Conservation (phyloP, 35 echinoderm and acorn worm species). For the Apostichopus japonicus region DNA sequence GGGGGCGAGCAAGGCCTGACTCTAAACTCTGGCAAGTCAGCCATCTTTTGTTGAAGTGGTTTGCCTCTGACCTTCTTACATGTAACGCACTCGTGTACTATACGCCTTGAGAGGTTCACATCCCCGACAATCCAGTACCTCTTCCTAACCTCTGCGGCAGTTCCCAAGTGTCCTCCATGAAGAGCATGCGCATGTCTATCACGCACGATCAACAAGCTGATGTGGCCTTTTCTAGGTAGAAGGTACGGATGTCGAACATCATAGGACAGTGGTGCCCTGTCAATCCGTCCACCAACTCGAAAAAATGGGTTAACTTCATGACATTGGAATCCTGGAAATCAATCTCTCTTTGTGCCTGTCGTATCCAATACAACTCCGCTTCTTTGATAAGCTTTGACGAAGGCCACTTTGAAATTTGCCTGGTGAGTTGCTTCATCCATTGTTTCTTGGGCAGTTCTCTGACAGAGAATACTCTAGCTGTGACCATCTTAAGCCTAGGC, state of each 20-base stretch:
- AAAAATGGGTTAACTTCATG: slow-evolving; percentile 73
- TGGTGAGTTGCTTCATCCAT: slow-evolving; percentile 43
- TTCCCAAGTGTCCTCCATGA: slow-evolving; percentile 50
- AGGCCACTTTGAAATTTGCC: slow-evolving; percentile 71
- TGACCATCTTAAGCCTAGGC: slow-evolving; percentile 60
- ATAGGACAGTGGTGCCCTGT: slow-evolving; percentile 54
- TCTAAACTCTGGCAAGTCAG: slow-evolving; percentile 1
- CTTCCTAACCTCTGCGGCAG: slow-evolving; percentile 20
- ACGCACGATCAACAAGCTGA: slow-evolving; percentile 72
- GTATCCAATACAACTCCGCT: slow-evolving; percentile 78
- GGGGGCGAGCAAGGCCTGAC: background rate
- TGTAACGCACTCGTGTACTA: background rate
- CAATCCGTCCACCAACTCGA: slow-evolving; percentile 74
- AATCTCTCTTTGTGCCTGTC: slow-evolving; percentile 74
- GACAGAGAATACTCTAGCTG: slow-evolving; percentile 56
- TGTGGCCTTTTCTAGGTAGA: slow-evolving; percentile 68
- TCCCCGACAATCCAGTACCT: slow-evolving; percentile 47
- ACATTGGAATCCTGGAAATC: slow-evolving; percentile 74
- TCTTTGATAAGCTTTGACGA: slow-evolving; percentile 58
- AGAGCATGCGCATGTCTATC: slow-evolving; percentile 66
- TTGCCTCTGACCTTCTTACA: slow-evolving; percentile 68
- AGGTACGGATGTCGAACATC: slow-evolving; percentile 72
- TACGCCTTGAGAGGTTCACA: background rate
- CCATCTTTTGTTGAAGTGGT: slow-evolving; percentile 24
- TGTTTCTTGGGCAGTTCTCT: slow-evolving; percentile 40